These are phyloP conservation scores for Drosophila lowei DNA, from an alignment of 1,140 invertebrate species.

Conservation along the genomic window DNA sequence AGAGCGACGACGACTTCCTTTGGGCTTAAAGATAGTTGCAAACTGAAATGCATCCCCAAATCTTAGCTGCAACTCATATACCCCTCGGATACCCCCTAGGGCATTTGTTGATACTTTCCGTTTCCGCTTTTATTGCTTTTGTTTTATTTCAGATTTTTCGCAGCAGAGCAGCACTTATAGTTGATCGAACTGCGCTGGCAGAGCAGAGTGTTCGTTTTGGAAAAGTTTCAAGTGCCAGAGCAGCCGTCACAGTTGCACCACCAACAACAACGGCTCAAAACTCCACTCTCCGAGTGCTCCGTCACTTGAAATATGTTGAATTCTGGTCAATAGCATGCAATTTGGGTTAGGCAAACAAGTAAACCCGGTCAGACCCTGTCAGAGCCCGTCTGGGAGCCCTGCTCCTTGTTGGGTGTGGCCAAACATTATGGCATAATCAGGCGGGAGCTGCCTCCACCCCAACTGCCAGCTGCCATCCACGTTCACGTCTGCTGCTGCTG, in stretches of 20 bases:
- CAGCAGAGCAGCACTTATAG: slow-evolving; percentile 31
- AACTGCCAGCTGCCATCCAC: slow-evolving; percentile 19
- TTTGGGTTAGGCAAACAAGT: slow-evolving; percentile 76
- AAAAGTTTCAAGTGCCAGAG: slow-evolving; percentile 63
- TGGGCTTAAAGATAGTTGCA: not conserved
- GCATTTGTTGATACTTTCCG: not conserved
- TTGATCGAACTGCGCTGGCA: slow-evolving; percentile 65
- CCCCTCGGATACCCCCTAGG: not conserved
- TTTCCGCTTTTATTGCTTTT: slow-evolving; percentile 22
- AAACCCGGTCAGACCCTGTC: slow-evolving; percentile 21
- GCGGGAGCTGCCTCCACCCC: slow-evolving; percentile 18
- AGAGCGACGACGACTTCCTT: not conserved
- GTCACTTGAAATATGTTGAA: slow-evolving; percentile 66
- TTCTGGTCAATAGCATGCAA: slow-evolving; percentile 74
- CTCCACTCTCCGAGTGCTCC: not conserved
- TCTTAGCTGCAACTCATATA: not conserved
- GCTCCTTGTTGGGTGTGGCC: slow-evolving; percentile 32
- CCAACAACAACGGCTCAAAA: no score
- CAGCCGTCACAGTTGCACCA: slow-evolving; percentile 33
- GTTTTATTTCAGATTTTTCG: slow-evolving; percentile 33
- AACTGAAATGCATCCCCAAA: not conserved
- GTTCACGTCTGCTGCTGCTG: slow-evolving; percentile 57
- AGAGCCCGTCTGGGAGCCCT: no score
- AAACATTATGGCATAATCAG: slow-evolving; percentile 79
- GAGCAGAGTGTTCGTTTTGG: slow-evolving; percentile 50